Conservation (phyloP, 1,140 invertebrate species). For the Capitella teleta region DNA sequence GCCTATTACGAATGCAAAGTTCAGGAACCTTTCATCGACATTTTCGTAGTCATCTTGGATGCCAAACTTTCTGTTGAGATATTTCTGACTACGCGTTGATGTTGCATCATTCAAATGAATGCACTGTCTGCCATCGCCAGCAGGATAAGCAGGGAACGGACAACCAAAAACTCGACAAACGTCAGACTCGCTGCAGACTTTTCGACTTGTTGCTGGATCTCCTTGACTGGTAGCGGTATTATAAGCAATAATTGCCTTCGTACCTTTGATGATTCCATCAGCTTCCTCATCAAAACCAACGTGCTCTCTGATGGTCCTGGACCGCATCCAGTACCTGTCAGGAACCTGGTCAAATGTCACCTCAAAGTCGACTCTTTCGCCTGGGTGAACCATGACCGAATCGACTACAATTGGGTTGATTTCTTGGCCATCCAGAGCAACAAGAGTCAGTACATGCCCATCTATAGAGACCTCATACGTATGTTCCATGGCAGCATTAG, state of each 20-base stretch:
- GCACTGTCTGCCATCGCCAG: neutral
- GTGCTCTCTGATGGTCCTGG: neutral
- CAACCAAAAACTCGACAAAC: slow-evolving; percentile 5
- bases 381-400: neutral
- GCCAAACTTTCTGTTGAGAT: neutral
- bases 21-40: slow-evolving; percentile 3
- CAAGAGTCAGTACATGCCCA: neutral
- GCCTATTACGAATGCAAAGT: neutral
- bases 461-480: neutral
- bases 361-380: slow-evolving; percentile 9
- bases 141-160: slow-evolving; percentile 6
- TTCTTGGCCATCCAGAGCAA: slow-evolving; percentile 4
- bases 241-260: neutral
- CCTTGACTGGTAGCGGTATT: neutral
- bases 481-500: neutral
- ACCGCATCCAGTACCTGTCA: neutral
- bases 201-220: slow-evolving; percentile 2
- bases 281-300: neutral
- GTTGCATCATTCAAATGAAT: neutral
- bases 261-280: slow-evolving; percentile 1
- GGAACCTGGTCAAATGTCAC: neutral
- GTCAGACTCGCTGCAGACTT: neutral
- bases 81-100: neutral
- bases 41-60: neutral
- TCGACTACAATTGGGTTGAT: slow-evolving; percentile 2